A percentile compares a stretch with the other conserved stretches of the same genome.
phyloP scores from a whole-genome alignment of 2,113 vertebrate genomes.

The Alouatta palliata region DNA sequence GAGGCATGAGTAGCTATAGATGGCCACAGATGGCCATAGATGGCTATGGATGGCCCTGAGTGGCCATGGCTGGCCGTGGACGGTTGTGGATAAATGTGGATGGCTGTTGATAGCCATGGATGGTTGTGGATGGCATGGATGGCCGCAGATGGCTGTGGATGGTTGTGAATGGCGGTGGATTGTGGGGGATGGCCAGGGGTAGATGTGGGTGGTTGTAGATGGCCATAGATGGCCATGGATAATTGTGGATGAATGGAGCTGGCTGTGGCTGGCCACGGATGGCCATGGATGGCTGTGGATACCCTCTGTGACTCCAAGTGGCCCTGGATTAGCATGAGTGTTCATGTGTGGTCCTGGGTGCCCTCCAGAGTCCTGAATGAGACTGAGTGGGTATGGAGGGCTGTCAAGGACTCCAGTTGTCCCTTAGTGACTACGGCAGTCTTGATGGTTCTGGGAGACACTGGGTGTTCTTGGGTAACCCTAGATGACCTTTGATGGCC shows the following conservation, averaged over 20 bases:
- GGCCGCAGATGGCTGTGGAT: not conserved
- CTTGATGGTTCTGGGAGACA: not conserved
- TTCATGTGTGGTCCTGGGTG: no score
- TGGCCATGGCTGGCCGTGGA: not conserved
- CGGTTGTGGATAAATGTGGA: no score
- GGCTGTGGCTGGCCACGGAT: no score
- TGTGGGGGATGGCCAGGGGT: rapidly evolving
- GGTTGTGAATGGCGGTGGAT: rapidly evolving
- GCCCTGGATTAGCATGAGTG: not conserved
- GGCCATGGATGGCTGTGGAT: not conserved
- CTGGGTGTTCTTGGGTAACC: not conserved
- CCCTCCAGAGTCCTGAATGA: not conserved
- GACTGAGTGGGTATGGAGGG: not conserved
- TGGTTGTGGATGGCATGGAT: no score
- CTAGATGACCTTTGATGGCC: no score
- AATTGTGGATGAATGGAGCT: no score
- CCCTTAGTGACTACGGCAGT: not conserved
- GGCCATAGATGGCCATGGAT: no score
- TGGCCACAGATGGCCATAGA: not conserved
- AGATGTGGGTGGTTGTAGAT: not conserved
- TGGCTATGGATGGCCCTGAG: not conserved
- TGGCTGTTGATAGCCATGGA: no score
- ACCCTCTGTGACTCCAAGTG: not conserved
- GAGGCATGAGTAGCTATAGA: not conserved
- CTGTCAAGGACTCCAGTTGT: not conserved